Evolutionary conservation across 2,797 vertebrate species (phyloP).

Genomic region (Lophius americanus): DNA sequence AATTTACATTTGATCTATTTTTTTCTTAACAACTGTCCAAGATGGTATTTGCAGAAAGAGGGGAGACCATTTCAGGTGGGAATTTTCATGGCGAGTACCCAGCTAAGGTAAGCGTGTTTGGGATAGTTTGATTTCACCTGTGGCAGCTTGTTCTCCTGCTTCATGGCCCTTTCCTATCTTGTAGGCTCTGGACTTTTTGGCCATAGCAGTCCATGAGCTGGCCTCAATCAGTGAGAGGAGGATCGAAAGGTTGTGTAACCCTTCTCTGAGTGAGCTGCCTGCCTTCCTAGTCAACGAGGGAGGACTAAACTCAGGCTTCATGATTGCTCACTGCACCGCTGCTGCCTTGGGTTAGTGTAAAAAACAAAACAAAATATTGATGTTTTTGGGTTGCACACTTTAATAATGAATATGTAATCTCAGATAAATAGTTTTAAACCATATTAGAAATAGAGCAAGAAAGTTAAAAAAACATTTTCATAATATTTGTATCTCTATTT

Average conservation of each 20-base stretch:
- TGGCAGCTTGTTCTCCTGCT: not conserved
- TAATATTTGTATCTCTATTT: no score
- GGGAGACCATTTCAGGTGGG: slow-evolving; percentile 97
- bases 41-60: slow-evolving; percentile 98
- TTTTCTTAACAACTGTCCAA: slow-evolving; percentile 78
- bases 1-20: not conserved
- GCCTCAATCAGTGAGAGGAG: slow-evolving; percentile 96
- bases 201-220: slow-evolving; percentile 95
- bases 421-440: not conserved
- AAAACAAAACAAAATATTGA: not conserved
- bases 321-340: slow-evolving; percentile 98
- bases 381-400: not conserved
- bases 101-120: slow-evolving; percentile 86
- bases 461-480: no score
- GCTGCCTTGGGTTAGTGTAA: slow-evolving; percentile 89
- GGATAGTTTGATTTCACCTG: not conserved
- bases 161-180: not conserved
- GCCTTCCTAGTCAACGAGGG: slow-evolving; percentile 96
- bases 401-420: not conserved
- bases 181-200: slow-evolving; percentile 94
- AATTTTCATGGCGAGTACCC: slow-evolving; percentile 99
- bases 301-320: slow-evolving; percentile 97
- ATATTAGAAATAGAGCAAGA: no score
- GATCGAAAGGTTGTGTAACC: slow-evolving; percentile 95
- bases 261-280: slow-evolving; percentile 95